These are phyloP conservation scores for Alligator sinensis DNA, from an alignment of 2,113 vertebrate genomes.

Conservation along the genomic window DNA sequence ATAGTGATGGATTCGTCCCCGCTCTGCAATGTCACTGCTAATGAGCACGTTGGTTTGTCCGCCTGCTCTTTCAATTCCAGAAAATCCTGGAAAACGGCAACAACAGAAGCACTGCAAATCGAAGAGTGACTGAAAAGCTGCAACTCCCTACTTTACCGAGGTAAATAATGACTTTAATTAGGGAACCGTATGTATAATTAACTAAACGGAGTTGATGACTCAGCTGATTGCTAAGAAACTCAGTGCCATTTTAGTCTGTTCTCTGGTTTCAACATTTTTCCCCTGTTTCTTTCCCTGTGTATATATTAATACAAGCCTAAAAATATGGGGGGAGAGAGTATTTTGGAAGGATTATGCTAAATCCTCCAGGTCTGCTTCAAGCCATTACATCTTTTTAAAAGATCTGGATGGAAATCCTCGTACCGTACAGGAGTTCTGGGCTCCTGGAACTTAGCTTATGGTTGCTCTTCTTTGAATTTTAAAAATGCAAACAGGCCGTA, in stretches of 20 bases:
- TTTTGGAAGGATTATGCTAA: not conserved
- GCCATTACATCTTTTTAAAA: not conserved
- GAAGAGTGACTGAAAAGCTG: not conserved
- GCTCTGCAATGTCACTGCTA: not conserved
- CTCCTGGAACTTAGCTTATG: conserved; percentile 20
- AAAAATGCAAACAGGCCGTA: conserved; percentile 39
- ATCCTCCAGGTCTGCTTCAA: not conserved
- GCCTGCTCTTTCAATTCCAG: rapidly evolving
- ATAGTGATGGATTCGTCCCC: not conserved
- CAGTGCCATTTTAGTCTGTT: conserved; percentile 39
- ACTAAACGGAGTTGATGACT: conserved; percentile 60
- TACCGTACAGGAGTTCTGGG: not conserved
- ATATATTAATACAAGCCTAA: not conserved
- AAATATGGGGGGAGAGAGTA: not conserved
- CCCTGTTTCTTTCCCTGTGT: not conserved
- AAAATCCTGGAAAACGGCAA: not conserved
- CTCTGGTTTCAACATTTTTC: conserved; percentile 6
- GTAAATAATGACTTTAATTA: conserved; percentile 80
- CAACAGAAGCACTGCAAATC: conserved; percentile 20
- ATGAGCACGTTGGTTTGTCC: rapidly evolving
- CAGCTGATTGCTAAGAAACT: conserved; percentile 61
- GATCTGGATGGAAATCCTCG: not conserved
- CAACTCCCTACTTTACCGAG: conserved; percentile 55
- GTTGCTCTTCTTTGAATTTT: conserved; percentile 44
- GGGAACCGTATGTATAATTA: conserved; percentile 69